These are phyloP conservation scores for Aphelinus certus DNA, from an alignment of 1,140 invertebrate genomes.

Conservation along the genomic window DNA sequence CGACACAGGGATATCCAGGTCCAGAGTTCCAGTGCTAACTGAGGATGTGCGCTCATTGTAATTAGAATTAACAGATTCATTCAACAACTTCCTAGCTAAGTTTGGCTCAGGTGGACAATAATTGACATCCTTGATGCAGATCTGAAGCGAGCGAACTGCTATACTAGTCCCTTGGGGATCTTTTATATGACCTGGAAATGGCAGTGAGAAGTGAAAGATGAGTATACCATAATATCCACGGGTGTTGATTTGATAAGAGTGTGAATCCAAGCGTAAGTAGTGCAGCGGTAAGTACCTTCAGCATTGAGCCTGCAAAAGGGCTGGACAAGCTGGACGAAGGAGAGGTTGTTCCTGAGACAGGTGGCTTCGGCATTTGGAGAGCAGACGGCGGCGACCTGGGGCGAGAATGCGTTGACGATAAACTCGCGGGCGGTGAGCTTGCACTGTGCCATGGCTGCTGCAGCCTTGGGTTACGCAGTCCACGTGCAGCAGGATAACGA, in stretches of 20 bases:
- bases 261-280: neutral
- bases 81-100: conserved; percentile 85
- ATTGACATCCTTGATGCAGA: conserved; percentile 85
- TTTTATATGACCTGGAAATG: conserved; percentile 77
- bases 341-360: conserved; percentile 90
- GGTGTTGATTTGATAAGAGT: no score
- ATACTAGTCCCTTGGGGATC: conserved; percentile 82
- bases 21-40: conserved; percentile 63
- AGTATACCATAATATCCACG: no score
- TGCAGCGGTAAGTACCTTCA: conserved; percentile 68
- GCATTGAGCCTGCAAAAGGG: conserved; percentile 84
- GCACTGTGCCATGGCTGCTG: conserved; percentile 69
- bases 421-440: conserved; percentile 83
- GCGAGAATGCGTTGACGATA: conserved; percentile 88
- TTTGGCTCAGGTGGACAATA: conserved; percentile 83
- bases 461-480: no score
- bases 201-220: neutral
- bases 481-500: no score
- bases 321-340: conserved; percentile 89
- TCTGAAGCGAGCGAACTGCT: conserved; percentile 80
- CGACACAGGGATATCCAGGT: conserved; percentile 75
- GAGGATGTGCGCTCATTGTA: conserved; percentile 72
- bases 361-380: conserved; percentile 82
- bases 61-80: conserved; percentile 83
- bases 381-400: conserved; percentile 85